Evolutionary conservation across 92 coral and sea anemone species (phyloP), one percentile per base, ranked within the genome.

Genomic region (Parazoanthus swiftii): DNA sequence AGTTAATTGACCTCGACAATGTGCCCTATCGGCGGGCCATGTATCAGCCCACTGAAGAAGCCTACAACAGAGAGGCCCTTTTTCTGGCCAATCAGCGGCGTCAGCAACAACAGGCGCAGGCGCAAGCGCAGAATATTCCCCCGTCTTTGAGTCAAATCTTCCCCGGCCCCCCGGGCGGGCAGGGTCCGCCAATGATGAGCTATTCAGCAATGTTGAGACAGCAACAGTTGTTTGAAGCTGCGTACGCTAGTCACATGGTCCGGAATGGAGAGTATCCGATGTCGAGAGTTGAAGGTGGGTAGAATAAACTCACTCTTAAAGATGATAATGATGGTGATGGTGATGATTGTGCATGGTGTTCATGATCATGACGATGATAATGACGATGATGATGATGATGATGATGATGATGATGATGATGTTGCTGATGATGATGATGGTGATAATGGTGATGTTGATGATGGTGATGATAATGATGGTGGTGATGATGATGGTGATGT

Each of bases 201-300:
- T 94, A 80, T 74, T 91, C 94, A 38, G 92, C 93, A 84, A 95
- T 95, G 96, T 81, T 95, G 59, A 94, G 96, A 80, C 98, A 95
- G 78, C 98, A 95, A 50, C 96, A 95, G 84, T 42, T 91, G 51
- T 90, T 95, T 75, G 94, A 93, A 74, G 98, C 98, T 20, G 95
- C 95, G 39, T 95, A 95, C 68, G 93, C 93, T 15, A 92, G 94
- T 89, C 98, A 94, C 58, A 92, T 95, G 98, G 87, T 84, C 20
- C 91, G 96, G 38, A 95, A 95, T 86, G 98, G 98, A 76, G 93
- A 95, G 74, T 93, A 83, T 79, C 91, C 93, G 0, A 87, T 93
- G 74, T 91, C 88, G 72, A 83, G 93, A 23, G 68, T 89, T 70
- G 97, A 94, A 92, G 97, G 96, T 92, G 88, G 37, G 90, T 75